These are phyloP conservation scores for Punctoribates punctum DNA, from an alignment of 2,888 invertebrate species.

Conservation along the genomic window DNA sequence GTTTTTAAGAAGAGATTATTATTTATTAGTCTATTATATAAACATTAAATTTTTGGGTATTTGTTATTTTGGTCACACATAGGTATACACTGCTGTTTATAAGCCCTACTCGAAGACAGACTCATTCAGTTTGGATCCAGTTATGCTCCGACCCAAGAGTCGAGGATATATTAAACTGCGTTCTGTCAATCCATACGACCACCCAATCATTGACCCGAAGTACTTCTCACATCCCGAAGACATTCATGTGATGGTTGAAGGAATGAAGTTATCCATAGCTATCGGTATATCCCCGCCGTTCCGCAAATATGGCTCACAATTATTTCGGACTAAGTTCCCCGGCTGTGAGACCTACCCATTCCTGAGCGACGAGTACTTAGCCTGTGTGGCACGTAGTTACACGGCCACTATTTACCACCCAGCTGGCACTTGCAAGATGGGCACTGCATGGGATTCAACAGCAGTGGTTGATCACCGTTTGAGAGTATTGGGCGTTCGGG, in stretches of 20 bases:
- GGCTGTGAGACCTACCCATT: slow-evolving; percentile 61
- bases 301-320: slow-evolving; percentile 70
- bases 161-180: slow-evolving; percentile 48
- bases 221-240: slow-evolving; percentile 79
- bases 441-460: slow-evolving; percentile 46
- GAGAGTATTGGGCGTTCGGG: slow-evolving; percentile 50
- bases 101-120: slow-evolving; percentile 20
- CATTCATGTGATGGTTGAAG: slow-evolving; percentile 72
- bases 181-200: slow-evolving; percentile 71
- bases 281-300: slow-evolving; percentile 73
- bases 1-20: neutral
- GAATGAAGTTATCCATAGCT: slow-evolving; percentile 54
- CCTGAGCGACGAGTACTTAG: slow-evolving; percentile 48
- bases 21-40: slow-evolving; percentile 16
- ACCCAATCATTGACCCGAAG: slow-evolving; percentile 84
- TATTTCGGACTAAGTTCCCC: slow-evolving; percentile 71
- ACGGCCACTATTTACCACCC: slow-evolving; percentile 50
- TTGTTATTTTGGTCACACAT: neutral
- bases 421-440: slow-evolving; percentile 49
- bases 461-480: slow-evolving; percentile 49
- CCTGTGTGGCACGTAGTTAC: slow-evolving; percentile 48
- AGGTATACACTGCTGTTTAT: slow-evolving; percentile 31
- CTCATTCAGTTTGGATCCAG: slow-evolving; percentile 48
- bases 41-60: neutral
- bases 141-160: slow-evolving; percentile 48